Base-by-base conservation (phyloP, 2,113 vertebrate genomes). In the Oryzias curvinotus region DNA sequence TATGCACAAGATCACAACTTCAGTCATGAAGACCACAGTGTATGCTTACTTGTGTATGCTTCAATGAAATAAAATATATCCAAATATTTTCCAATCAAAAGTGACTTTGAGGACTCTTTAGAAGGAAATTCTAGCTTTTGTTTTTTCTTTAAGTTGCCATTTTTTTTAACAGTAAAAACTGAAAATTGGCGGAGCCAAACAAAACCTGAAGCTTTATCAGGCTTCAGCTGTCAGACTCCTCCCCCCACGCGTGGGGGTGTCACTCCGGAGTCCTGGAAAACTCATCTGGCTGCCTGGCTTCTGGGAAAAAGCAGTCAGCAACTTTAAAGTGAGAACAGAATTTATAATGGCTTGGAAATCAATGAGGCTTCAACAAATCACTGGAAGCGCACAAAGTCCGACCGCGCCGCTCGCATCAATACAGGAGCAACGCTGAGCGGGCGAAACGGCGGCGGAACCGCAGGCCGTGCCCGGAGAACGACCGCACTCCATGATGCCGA, bases 1-100 rank as follows among this genome's bases (percentile, higher is more conserved):
- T 87, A 83, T 89, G 81, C 89, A 90, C 87, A 89, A 86, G 78
- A 60, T 86, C 82, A 85, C 85, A 53, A 72, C 80, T 90, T 89
- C 79, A 73, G 10, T 78, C 65, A 78, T 72, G 73, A 80, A 86
- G 80, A 78, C 68, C 50, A 79, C 55, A 63, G 80, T 85, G 82
- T 87, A 81, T 79, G 82, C 80, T 84, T 78, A 77, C 81, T 88
- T 87, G 81, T 88, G 87, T 88, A 84, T 89, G 87, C 81, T 83
- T 79, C 41, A 84, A 88, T 82, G 68, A 73, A 88, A 85, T 77
- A 70, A 83, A 82, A 79, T 28, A 59, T 59, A 81, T 78, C 3
- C 7, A 72, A 36, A 75, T 73, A 60, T 88, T 89, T 91, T 88
- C 67, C 71, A 85, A 57, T 77, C 17, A 76, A 74, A 1, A 74